phyloP scores from a whole-genome alignment of 2,113 vertebrate genomes.

The Anoura caudifer region DNA sequence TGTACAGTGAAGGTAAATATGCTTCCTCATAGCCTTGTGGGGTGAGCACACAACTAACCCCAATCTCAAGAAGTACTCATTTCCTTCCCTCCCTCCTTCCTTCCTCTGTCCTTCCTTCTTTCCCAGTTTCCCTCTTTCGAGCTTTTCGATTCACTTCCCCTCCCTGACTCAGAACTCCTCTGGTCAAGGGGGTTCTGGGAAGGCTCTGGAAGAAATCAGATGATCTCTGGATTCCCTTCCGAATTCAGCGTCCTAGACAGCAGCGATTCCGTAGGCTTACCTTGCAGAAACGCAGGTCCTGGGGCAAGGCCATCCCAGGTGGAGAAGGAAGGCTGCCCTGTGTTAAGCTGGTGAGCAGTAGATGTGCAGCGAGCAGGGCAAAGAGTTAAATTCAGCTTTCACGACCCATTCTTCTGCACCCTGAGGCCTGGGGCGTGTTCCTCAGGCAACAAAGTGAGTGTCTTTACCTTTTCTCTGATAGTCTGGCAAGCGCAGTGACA shows the following conservation, averaged over 20 bases:
- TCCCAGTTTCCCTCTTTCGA: neutral
- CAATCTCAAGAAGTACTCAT: neutral
- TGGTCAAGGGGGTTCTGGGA: neutral
- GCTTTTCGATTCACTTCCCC: neutral
- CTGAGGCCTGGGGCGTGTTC: neutral
- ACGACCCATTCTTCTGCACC: neutral
- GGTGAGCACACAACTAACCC: neutral
- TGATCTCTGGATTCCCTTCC: neutral
- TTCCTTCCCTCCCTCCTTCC: neutral
- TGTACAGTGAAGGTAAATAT: accelerated
- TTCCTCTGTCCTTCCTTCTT: neutral
- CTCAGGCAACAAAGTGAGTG: slow-evolving; percentile 16
- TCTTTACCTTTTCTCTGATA: slow-evolving; percentile 22
- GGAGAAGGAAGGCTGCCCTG: neutral
- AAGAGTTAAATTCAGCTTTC: slow-evolving; percentile 41
- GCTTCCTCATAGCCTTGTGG: neutral
- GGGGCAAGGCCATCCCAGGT: neutral
- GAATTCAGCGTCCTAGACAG: neutral
- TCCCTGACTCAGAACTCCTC: neutral
- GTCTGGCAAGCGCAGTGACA: slow-evolving; percentile 45
- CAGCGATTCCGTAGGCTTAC: neutral
- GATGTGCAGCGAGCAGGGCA: neutral
- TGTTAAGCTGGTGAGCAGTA: neutral
- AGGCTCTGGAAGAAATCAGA: neutral
- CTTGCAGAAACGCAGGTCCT: neutral